These are phyloP conservation scores for Corbicula japonica DNA, from an alignment of 2,888 invertebrate species.

Conservation along the genomic window DNA sequence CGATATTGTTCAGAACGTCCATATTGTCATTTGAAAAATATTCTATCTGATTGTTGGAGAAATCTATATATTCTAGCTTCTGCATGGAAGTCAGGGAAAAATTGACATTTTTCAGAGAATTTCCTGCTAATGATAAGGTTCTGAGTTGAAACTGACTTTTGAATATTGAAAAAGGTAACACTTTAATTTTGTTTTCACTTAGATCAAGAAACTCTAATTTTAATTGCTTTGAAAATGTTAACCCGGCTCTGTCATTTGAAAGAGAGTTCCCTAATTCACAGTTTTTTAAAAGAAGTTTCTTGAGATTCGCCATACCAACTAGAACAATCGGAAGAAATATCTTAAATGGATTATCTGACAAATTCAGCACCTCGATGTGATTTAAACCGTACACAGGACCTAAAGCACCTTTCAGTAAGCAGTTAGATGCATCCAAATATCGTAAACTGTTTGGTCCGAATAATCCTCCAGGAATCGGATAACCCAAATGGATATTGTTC, in stretches of 20 bases:
- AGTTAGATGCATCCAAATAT: conserved; percentile 29
- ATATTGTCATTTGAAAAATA: conserved; percentile 17
- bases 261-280: conserved; percentile 31
- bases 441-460: conserved; percentile 32
- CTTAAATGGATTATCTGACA: conserved; percentile 23
- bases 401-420: conserved; percentile 13
- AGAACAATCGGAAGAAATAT: conserved; percentile 26
- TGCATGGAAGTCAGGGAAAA: conserved; percentile 10
- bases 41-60: conserved; percentile 39
- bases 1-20: conserved; percentile 26
- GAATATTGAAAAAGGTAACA: conserved; percentile 32
- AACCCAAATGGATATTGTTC: conserved; percentile 16
- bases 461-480: conserved; percentile 12
- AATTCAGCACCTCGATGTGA: conserved; percentile 18
- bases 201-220: conserved; percentile 24
- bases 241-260: background rate
- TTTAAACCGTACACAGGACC: conserved; percentile 38
- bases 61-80: conserved; percentile 21
- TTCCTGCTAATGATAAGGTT: conserved; percentile 16
- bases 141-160: conserved; percentile 6
- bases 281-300: conserved; percentile 14
- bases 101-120: conserved; percentile 25
- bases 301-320: conserved; percentile 23
- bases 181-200: conserved; percentile 29
- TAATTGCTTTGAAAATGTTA: conserved; percentile 24